Percentiles rank a stretch among this genome's conserved stretches.
Conservation (phyloP, 2,888 invertebrate genomes). For the Trissoscelio sp. region DNA sequence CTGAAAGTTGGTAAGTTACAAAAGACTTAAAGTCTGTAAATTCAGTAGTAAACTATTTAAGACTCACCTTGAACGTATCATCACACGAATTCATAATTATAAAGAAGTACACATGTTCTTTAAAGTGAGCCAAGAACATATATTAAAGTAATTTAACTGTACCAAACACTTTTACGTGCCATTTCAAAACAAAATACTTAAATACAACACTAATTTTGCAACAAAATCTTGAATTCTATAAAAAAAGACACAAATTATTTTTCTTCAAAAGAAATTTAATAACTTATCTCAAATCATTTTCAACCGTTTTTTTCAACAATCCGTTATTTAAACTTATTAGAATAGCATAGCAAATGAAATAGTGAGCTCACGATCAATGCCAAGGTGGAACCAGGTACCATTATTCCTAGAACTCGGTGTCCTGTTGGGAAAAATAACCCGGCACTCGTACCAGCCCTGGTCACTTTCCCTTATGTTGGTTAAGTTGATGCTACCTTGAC, state of each 20-base stretch:
- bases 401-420: conserved; percentile 93
- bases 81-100: conserved; percentile 35
- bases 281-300: not conserved
- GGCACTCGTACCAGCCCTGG: conserved; percentile 96
- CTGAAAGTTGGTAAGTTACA: no score
- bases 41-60: conserved; percentile 31
- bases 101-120: conserved; percentile 17
- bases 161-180: conserved; percentile 9
- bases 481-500: conserved; percentile 91
- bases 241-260: no score
- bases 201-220: no score
- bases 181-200: conserved; percentile 2
- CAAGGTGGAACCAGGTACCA: conserved; percentile 94
- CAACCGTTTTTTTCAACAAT: conserved; percentile 16
- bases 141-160: not conserved
- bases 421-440: conserved; percentile 93
- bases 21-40: conserved; percentile 24
- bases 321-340: not conserved
- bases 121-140: conserved; percentile 4
- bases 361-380: conserved; percentile 90
- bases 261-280: no score
- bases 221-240: no score
- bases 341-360: not conserved
- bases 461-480: conserved; percentile 94
- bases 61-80: conserved; percentile 39